Evolutionary conservation across 2,888 invertebrate genomes (phyloP).

Genomic region (Chironomus riparius): DNA sequence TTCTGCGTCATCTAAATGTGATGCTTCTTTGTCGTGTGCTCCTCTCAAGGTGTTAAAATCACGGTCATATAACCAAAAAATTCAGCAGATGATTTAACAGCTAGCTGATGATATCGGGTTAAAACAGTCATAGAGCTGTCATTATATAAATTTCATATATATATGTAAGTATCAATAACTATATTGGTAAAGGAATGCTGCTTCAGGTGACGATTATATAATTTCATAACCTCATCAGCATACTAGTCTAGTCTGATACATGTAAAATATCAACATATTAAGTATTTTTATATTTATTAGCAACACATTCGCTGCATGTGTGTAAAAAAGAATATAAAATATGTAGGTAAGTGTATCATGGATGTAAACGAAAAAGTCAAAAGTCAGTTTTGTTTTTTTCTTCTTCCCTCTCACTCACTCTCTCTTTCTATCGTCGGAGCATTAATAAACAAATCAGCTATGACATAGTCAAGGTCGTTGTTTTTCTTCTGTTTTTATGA

Average conservation of each 20-base stretch:
- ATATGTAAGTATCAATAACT: neutral
- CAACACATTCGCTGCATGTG: neutral
- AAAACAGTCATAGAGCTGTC: neutral
- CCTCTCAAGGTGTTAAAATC: constrained; percentile 2
- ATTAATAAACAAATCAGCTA: neutral
- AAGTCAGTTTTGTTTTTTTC: constrained; percentile 12
- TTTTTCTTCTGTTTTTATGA: constrained; percentile 4
- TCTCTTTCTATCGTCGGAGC: neutral
- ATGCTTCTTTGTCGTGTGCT: neutral
- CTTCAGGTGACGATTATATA: constrained; percentile 25
- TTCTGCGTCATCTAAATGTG: neutral
- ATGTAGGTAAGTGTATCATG: constrained; percentile 23
- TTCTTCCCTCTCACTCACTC: neutral
- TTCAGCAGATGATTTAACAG: neutral
- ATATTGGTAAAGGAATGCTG: constrained; percentile 4
- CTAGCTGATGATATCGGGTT: neutral
- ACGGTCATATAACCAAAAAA: constrained; percentile 4
- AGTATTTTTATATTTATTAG: neutral
- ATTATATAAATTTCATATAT: neutral
- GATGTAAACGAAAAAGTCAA: constrained; percentile 20
- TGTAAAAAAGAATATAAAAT: neutral
- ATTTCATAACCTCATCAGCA: neutral
- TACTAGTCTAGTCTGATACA: neutral
- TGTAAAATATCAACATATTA: neutral
- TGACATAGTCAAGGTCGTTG: constrained; percentile 22